These are phyloP conservation scores for Muscina levida DNA, from an alignment of 2,888 invertebrate genomes.

Conservation along the genomic window DNA sequence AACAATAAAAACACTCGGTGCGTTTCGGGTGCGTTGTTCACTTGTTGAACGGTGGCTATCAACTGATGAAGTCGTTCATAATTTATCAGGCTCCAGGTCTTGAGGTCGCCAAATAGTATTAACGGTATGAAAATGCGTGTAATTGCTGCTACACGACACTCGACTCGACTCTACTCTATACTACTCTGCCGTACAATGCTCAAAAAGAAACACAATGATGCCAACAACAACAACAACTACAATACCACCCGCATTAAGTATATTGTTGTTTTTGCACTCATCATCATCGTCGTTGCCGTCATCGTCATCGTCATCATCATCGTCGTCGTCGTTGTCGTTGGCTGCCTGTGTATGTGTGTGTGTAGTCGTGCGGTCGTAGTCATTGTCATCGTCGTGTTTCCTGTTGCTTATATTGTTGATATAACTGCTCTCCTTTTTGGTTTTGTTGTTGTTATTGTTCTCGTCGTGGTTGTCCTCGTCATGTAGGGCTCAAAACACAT, in stretches of 20 bases:
- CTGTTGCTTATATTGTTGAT: conserved; percentile 20
- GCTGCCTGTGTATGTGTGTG: too few relatives aligned
- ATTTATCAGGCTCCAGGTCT: conserved; percentile 77
- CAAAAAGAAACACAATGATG: conserved; percentile 29
- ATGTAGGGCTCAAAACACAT: background rate
- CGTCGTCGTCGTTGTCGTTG: conserved; percentile 44
- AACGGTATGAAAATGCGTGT: conserved; percentile 60
- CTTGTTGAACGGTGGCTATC: conserved; percentile 72
- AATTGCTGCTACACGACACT: conserved; percentile 57
- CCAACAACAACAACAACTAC: background rate
- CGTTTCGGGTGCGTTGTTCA: conserved; percentile 59
- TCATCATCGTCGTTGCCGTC: conserved; percentile 49
- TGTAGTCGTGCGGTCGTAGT: too few relatives aligned
- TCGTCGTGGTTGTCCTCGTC: conserved; percentile 25
- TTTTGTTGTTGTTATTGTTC: conserved; percentile 11
- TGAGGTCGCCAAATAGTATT: conserved; percentile 67
- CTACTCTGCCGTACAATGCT: too few relatives aligned
- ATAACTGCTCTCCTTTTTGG: conserved; percentile 24
- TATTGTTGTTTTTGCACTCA: conserved; percentile 53
- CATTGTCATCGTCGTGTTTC: conserved; percentile 33
- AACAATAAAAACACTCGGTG: conserved; percentile 1
- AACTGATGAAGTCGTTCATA: conserved; percentile 71
- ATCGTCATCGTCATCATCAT: conserved; percentile 31
- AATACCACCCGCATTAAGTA: background rate
- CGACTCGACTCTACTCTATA: conserved; percentile 39